Conservation (phyloP, 2,797 vertebrate species). For the Paramormyrops hopkinsi region DNA sequence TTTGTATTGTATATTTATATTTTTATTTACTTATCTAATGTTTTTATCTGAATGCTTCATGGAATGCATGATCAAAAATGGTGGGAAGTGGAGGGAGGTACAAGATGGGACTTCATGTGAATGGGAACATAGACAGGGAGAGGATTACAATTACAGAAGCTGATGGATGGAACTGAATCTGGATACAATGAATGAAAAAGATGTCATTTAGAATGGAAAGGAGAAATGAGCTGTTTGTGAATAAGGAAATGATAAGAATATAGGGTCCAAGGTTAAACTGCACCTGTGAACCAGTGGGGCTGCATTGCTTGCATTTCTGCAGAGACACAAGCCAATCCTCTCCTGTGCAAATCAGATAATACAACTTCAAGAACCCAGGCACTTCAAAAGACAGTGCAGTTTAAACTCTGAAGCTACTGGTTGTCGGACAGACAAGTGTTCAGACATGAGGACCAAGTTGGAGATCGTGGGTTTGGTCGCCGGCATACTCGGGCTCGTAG, state of each 20-base stretch:
- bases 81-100: not conserved
- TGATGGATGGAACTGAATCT: not conserved
- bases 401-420: not conserved
- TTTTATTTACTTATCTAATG: not conserved
- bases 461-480: slow-evolving; percentile 50
- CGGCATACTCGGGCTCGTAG: slow-evolving; percentile 50
- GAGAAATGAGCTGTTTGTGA: not conserved
- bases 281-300: slow-evolving; percentile 43
- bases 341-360: not conserved
- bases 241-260: not conserved
- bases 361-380: not conserved
- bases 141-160: not conserved
- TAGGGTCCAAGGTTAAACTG: not conserved
- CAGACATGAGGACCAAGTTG: slow-evolving; percentile 53
- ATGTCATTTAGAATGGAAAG: not conserved
- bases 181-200: not conserved
- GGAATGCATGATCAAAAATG: not conserved
- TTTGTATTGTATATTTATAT: not conserved
- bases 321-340: not conserved
- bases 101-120: not conserved
- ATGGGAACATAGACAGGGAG: not conserved
- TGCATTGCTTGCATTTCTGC: slow-evolving; percentile 36
- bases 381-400: not conserved
- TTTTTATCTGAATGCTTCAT: not conserved
- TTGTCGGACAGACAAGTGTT: not conserved